phyloP scores from a whole-genome alignment of 1,140 invertebrate genomes.

The Artemia franciscana region DNA sequence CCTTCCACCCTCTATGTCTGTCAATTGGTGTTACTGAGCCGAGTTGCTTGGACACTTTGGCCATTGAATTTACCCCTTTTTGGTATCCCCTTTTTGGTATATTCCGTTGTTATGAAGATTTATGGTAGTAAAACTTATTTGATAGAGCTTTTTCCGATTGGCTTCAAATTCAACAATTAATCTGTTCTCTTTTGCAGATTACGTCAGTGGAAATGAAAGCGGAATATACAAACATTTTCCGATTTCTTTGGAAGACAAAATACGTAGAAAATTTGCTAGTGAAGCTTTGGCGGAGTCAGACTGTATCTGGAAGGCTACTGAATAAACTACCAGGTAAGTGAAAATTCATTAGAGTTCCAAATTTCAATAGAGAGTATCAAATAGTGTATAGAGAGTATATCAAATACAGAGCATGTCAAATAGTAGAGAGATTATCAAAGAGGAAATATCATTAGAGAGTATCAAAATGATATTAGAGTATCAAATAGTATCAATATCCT shows the following conservation, averaged over 20 bases:
- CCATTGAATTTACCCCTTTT: no score
- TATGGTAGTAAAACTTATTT: background rate
- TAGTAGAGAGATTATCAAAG: background rate
- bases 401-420: background rate
- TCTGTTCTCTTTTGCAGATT: constrained; percentile 28
- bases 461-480: background rate
- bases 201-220: constrained; percentile 60
- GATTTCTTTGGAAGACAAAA: constrained; percentile 79
- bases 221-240: constrained; percentile 63
- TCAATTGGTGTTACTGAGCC: no score
- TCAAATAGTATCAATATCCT: background rate
- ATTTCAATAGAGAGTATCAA: no score
- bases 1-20: no score
- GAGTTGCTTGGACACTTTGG: no score
- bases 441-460: background rate
- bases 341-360: no score
- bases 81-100: no score
- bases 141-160: background rate
- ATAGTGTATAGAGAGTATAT: no score
- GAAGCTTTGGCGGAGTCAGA: constrained; percentile 66
- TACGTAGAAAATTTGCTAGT: constrained; percentile 75
- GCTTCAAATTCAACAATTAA: background rate
- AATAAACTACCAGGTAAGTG: constrained; percentile 31
- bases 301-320: constrained; percentile 41
- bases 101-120: background rate